Percentiles rank a stretch among this genome's conserved stretches.
phyloP scores from a whole-genome alignment of 2,113 vertebrate genomes.

The Struthio camelus region DNA sequence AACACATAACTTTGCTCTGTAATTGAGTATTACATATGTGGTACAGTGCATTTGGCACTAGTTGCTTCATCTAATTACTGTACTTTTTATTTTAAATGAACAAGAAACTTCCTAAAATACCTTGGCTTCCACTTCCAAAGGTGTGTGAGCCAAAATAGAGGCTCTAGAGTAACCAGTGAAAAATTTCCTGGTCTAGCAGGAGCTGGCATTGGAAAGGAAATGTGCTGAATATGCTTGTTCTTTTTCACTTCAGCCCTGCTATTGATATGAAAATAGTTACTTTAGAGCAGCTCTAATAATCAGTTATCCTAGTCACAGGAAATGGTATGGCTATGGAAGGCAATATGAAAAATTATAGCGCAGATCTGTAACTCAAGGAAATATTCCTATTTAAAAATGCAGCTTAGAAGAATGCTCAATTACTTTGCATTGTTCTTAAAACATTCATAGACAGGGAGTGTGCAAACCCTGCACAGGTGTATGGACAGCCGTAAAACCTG shows the following conservation, averaged over 20 bases:
- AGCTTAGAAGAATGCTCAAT: background rate
- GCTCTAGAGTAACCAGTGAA: background rate
- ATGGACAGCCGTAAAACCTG: background rate
- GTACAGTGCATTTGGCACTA: background rate
- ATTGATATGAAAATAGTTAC: conserved; percentile 37
- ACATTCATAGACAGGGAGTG: background rate
- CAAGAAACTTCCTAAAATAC: conserved; percentile 25
- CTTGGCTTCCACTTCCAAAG: conserved; percentile 16
- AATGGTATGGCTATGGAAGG: conserved; percentile 1
- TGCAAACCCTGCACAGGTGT: background rate
- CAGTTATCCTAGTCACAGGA: conserved; percentile 19
- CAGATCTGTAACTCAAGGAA: conserved; percentile 20
- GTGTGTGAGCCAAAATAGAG: background rate
- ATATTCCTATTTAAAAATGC: background rate
- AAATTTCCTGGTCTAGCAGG: background rate
- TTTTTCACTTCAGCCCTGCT: background rate
- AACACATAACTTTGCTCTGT: conserved; percentile 71
- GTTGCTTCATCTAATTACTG: background rate
- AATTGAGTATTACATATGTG: conserved; percentile 69
- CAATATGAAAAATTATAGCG: conserved; percentile 45
- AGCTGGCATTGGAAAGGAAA: conserved; percentile 17
- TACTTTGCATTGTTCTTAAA: background rate
- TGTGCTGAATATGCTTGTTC: background rate
- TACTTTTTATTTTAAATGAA: conserved; percentile 34
- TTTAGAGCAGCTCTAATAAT: conserved; percentile 42